Evolutionary conservation across 2,888 invertebrate species (phyloP), one percentile per base, ranked within the genome.

Genomic region (Nasonia oneida): DNA sequence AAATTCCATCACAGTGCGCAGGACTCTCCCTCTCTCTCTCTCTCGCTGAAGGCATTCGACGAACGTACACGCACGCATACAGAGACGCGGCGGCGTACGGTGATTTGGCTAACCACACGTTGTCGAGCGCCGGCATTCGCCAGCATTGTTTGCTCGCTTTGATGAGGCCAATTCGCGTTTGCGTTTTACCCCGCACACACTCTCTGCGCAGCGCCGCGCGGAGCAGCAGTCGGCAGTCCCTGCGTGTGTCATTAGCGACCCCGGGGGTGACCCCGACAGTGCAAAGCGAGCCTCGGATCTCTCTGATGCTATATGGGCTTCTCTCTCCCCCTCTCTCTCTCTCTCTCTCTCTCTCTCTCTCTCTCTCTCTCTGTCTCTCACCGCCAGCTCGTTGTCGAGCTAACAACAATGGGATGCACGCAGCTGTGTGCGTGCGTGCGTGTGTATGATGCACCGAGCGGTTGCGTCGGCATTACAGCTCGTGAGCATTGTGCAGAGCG

Each of bases 81-180:
- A 57, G 14, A 6, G 33, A 14, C 18, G 10, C 37, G 14, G 6
- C 1, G 10, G 14, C 6, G 61, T 77, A 18, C 91, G 91, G 92
- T 91, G 93, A 93, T 93, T 93, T 93, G 91, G 92, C 92, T 93
- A 92, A 93, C 93, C 93, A 92, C 92, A 92, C 93, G 92, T 93
- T 93, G 92, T 92, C 92, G 92, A 91, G 91, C 90, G 91, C 90
- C 90, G 91, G 92, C 91, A 92, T 92, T 90, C 92, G 90, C 89
- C 87, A 73, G 89, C 90, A 93, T 93, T 93, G 92, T 93, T 93
- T 93, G 92, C 91, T 93, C 91, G 91, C 92, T 93, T 93, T 93
- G 93, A 93, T 93, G 93, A 93, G 92, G 92, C 92, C 92, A 93
- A 93, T 93, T 93, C 93, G 91, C 91, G 89, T 91, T 91, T 90